Conservation (phyloP, 2,888 invertebrate species). For the Belgica antarctica region DNA sequence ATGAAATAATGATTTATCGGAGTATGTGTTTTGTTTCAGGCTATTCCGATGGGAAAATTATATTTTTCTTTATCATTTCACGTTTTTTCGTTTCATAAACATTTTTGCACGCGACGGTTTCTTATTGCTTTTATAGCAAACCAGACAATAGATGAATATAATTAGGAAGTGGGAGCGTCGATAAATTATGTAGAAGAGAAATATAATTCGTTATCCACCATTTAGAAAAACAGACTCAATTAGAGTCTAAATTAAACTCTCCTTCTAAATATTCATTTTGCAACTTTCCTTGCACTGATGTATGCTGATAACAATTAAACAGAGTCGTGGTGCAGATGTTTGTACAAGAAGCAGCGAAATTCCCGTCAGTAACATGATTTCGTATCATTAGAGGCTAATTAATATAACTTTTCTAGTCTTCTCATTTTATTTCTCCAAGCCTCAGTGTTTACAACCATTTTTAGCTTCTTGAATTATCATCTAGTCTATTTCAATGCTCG, state of each 20-base stretch:
- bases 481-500: background rate
- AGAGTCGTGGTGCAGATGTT: too few relatives aligned
- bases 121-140: too few relatives aligned
- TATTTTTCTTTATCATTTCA: background rate
- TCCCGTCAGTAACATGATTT: background rate
- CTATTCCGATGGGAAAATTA: background rate
- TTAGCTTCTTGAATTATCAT: conserved; percentile 1
- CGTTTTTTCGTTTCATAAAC: background rate
- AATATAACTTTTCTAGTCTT: background rate
- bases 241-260: too few relatives aligned
- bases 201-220: too few relatives aligned
- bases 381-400: background rate
- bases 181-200: too few relatives aligned
- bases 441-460: background rate
- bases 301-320: too few relatives aligned
- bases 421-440: background rate
- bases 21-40: background rate
- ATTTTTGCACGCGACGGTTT: background rate
- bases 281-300: too few relatives aligned
- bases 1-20: conserved; percentile 29
- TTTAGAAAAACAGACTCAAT: too few relatives aligned
- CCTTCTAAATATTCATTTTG: too few relatives aligned
- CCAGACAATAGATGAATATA: too few relatives aligned
- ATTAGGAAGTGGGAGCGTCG: too few relatives aligned
- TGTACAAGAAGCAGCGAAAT: background rate